A percentile compares a stretch with the other conserved stretches of the same genome.
Evolutionary conservation across 2,888 invertebrate genomes (phyloP).

Genomic region (Microplitis deprimator): DNA sequence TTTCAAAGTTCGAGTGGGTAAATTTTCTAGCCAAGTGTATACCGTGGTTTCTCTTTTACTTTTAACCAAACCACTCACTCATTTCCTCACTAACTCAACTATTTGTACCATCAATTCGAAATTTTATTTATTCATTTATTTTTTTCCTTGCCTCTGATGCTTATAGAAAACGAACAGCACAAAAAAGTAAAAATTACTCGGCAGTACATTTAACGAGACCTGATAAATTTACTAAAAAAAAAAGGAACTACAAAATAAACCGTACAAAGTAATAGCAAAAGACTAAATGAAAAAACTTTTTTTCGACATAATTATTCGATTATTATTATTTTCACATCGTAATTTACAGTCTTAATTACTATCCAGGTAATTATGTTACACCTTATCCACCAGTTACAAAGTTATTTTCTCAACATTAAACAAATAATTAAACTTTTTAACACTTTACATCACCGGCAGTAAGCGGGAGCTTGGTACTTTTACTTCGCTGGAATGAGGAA

Average conservation of each 20-base stretch:
- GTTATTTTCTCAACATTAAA: background rate
- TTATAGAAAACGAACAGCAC: background rate
- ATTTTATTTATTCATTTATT: constrained; percentile 17
- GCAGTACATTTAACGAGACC: background rate
- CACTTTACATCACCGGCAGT: background rate
- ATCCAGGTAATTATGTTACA: background rate
- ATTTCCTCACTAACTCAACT: background rate
- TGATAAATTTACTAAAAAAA: background rate
- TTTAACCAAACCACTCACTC: background rate
- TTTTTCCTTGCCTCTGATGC: background rate
- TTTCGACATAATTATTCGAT: background rate
- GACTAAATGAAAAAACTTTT: background rate
- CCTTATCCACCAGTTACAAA: background rate
- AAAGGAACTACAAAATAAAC: no score
- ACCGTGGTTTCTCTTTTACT: background rate
- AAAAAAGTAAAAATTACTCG: background rate
- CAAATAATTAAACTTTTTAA: background rate
- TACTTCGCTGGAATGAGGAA: no score
- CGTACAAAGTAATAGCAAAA: no score
- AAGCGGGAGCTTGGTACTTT: background rate
- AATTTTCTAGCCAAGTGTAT: constrained; percentile 8
- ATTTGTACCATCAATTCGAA: background rate
- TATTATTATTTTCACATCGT: background rate
- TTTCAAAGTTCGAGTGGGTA: constrained; percentile 11
- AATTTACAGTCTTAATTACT: background rate